Evolutionary conservation across 2,797 vertebrate species (phyloP), one percentile per base, ranked within the genome.

Genomic region (Oryzias dopingdopingensis): DNA sequence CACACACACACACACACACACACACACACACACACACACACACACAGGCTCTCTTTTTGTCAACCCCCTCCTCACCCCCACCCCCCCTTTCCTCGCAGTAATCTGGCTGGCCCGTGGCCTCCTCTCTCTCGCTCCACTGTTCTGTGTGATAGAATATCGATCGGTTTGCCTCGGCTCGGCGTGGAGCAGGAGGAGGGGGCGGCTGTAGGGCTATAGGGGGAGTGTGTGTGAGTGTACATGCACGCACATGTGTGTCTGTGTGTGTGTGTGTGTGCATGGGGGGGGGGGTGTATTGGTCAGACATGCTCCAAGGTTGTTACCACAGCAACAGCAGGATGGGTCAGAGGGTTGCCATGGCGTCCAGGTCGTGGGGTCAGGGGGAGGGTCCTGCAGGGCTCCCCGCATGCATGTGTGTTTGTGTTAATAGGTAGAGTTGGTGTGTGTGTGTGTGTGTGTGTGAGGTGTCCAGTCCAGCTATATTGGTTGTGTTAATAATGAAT

Each of bases 91-190:
- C 80, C 78, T 43, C 73, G 60, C 85, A 86, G 89, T 91, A 92
- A 92, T 92, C 91, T 92, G 87, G 84, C 89, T 87, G 85, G 86
- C 86, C 86, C 88, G 77, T 88, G 85, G 86, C 89, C 89, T 89
- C 86, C 89, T 86, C 88, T 88, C 91, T 89, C 86, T 88, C 90
- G 90, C 90, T 92, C 88, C 91, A 92, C 91, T 92, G 91, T 92
- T 92, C 91, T 92, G 90, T 92, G 90, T 91, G 91, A 92, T 92
- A 91, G 91, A 91, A 91, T 92, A 92, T 92, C 90, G 91, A 92
- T 92, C 91, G 91, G 90, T 82, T 88, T 85, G 83, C 90, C 89
- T 90, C 86, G 73, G 79, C 88, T 86, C 82, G 65, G 80, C 72
- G 83, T 81, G 83, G 72, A 86, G 87, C 81, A 58, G 76, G 54